Evolutionary conservation across 2,888 invertebrate species (phyloP).

Genomic region (Syritta pipiens): DNA sequence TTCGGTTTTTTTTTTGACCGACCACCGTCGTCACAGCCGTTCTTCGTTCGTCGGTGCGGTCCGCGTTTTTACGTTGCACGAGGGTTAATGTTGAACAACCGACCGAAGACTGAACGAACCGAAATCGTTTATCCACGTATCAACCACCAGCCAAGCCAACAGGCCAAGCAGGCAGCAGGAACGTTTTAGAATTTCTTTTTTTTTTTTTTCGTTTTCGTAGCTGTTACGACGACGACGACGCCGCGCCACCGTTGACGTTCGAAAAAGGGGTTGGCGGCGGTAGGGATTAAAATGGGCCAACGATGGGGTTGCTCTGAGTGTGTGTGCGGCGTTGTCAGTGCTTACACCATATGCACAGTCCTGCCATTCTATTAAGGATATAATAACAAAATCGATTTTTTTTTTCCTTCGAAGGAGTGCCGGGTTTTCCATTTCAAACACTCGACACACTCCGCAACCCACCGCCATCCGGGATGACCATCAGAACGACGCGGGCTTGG

Average conservation of each 20-base stretch:
- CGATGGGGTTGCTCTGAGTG: slow-evolving; percentile 10
- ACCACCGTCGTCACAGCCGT: slow-evolving; percentile 4
- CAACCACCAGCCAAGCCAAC: slow-evolving; percentile 47
- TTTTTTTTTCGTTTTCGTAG: slow-evolving; percentile 12
- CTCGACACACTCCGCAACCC: background rate
- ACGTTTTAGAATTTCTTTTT: slow-evolving; percentile 46
- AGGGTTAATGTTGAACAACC: slow-evolving; percentile 55
- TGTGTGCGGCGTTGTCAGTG: slow-evolving; percentile 24
- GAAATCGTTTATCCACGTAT: slow-evolving; percentile 58
- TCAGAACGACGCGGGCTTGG: too few species aligned
- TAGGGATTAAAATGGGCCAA: slow-evolving; percentile 24
- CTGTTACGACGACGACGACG: slow-evolving; percentile 34
- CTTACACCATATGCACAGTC: slow-evolving; percentile 43
- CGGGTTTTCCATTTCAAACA: slow-evolving; percentile 20
- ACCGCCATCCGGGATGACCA: too few species aligned
- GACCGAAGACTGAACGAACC: slow-evolving; percentile 56
- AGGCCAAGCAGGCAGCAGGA: slow-evolving; percentile 26
- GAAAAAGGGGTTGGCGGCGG: slow-evolving; percentile 14
- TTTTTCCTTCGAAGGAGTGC: slow-evolving; percentile 40
- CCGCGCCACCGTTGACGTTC: slow-evolving; percentile 36
- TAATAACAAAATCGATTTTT: slow-evolving; percentile 65
- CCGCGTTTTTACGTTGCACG: slow-evolving; percentile 36
- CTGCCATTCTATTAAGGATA: slow-evolving; percentile 43
- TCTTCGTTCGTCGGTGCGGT: background rate
- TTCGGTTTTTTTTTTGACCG: slow-evolving; percentile 16